Evolutionary conservation across 1,140 invertebrate species (phyloP), one percentile per base, ranked within the genome.

Genomic region (Drosophila simulans): DNA sequence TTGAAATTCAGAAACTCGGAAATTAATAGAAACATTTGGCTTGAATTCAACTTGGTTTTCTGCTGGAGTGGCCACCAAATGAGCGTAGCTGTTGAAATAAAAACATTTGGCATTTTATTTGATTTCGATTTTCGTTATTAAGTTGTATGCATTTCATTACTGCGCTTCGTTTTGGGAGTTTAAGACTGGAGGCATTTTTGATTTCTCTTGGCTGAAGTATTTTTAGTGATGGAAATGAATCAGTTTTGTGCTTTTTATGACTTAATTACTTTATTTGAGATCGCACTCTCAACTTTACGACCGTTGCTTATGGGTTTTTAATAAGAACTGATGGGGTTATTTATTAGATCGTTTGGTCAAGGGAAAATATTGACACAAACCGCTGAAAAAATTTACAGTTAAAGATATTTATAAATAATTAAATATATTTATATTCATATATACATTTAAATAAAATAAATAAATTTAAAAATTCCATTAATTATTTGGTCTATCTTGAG

Each of bases 61-160:
- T 40, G 17, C 25, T 20, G 40, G 57, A 56, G 31, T 60, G 46
- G 70, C 46, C 69, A 70, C 74, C 80, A 78, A 82, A 82, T 76
- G 70, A 88, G 83, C 82, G 82, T 86, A 86, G 82, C 82, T 86
- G 82, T 88, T 82, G 83, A 88, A 88, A 88, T 88, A 88, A 88
- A 88, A 88, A 88, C 83, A 83, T 88, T 88, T 89, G 75, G 79
- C 79, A 88, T 88, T 88, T 88, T 83, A 86, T 86, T 86, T 82
- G 82, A 88, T 88, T 70, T 70, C 39, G 63, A 70, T 70, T 75
- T 75, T 66, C 83, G 77, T 86, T 86, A 86, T 88, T 86, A 79
- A 86, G 82, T 86, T 86, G 83, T 86, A 88, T 86, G 82, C 82
- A 86, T 86, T 86, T 86, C 69, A 86, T 86, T 86, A 86, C 65